Base-by-base conservation (phyloP, 2,113 vertebrate species). In the Centrocercus urophasianus region DNA sequence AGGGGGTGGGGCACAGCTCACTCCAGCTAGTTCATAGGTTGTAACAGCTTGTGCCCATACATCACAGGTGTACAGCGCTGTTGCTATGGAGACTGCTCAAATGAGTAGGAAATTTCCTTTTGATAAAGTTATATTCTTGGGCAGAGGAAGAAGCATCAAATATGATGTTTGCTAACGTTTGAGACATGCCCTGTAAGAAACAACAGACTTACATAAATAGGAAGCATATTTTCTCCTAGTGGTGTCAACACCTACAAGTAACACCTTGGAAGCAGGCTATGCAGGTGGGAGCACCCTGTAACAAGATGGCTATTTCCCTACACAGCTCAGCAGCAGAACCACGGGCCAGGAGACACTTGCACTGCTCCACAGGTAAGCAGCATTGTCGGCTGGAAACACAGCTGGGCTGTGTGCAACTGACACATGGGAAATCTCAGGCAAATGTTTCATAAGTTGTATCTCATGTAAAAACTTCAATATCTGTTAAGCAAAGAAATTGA, bases 111-210 rank as follows among this genome's bases (percentile, higher is more conserved):
- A 96, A 90, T 90, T 63, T 88, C 89, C 66, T 77, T 86, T 75
- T 96, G 89, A 96, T 72, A 79, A 96, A 96, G 80, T 97, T 97
- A 88, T 82, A 76, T 91, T 94, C 89, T 89, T 45, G 81, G 63
- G 66, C 52, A 75, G 81, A 89, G 92, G 89, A 87, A 82, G 95
- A 73, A 57, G 81, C 84, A 83, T 52, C 90, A 57, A 83, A 95
- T n/a, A 93, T 40, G 85, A 93, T 43, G 13, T 45, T 79, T 78
- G 74, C 57, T 64, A 69, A 54, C 11, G 27, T 36, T 65, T 18
- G 81, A 83, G 47, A 91, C 66, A 14, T 6, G 59, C 64, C 86
- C 85, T 86, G 65, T 88, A 95, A 76, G 90, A 40, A 61, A 60
- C 74, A 80, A 57, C 73, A 50, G 64, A 8, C 73, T 80, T 6